Evolutionary conservation across 2,113 vertebrate genomes (phyloP), one percentile per base, ranked within the genome.

Genomic region (Hiodon alosoides): DNA sequence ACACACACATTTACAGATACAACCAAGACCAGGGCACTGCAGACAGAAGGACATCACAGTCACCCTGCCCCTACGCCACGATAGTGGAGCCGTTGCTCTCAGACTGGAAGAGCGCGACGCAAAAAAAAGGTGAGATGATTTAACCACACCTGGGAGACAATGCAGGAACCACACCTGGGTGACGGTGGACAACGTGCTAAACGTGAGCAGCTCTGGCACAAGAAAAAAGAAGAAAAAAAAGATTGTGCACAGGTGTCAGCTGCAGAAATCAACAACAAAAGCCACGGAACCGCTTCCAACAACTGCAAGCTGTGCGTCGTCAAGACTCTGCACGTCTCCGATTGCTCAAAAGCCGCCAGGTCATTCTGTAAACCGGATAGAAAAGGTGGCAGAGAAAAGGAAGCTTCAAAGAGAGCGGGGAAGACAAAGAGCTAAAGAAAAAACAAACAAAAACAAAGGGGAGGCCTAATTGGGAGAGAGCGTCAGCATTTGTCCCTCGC

Each of bases 241-340:
- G 1, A 7, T 10, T 57, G 5, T 5, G 54, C 54, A 57, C 54
- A 57, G 5, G 5, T 5, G 54, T 5, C 54, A 5, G 5, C 54
- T 57, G 5, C 54, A 57, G 5, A 57, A 57, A 57, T 7, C 71
- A 71, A 80, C 85, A 83, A 79, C 78, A 85, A 83, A 88, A 87
- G 79, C 74, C 83, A 87, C 83, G 80, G 82, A 85, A 87, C 86
- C 83, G 85, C 82, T 90, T 88, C 86, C 85, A 85, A 57, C 55
- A 73, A 77, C 76, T 67, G 80, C 75, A 78, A 81, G 70, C 86
- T 55, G 71, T 59, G 50, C 62, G 71, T 69, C 88, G 88, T 90
- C 86, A 83, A 81, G 81, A 69, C 77, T 68, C 17, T 67, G 74
- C 85, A 87, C 4, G 10, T 79, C 82, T 81, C 84, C 82, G 78